Conservation (phyloP, 1,140 invertebrate species). For the Trichoplusia ni region DNA sequence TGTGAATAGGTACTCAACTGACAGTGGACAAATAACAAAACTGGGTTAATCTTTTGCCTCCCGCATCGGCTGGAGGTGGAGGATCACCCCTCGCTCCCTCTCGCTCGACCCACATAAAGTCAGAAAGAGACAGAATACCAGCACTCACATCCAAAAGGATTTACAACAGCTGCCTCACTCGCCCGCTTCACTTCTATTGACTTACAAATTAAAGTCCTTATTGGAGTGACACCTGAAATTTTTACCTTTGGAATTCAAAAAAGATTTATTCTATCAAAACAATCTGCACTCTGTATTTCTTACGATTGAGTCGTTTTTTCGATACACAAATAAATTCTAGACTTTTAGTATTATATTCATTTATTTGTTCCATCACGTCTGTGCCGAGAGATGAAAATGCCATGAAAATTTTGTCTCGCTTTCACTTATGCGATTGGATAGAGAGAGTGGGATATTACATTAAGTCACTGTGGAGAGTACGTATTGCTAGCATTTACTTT, state of each 20-base stretch:
- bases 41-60: conserved; percentile 81
- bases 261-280: conserved; percentile 59
- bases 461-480: conserved; percentile 58
- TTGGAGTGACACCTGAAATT: conserved; percentile 51
- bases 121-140: conserved; percentile 59
- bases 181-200: conserved; percentile 36
- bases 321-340: conserved; percentile 47
- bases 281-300: conserved; percentile 60
- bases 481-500: conserved; percentile 58
- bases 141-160: conserved; percentile 49
- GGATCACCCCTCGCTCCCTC: conserved; percentile 59
- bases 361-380: conserved; percentile 76
- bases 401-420: conserved; percentile 68
- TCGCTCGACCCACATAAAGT: conserved; percentile 57
- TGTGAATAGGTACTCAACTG: conserved; percentile 80
- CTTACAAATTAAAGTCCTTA: conserved; percentile 41
- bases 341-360: conserved; percentile 77
- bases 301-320: conserved; percentile 59
- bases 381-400: conserved; percentile 74
- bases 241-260: conserved; percentile 74
- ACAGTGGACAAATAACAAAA: conserved; percentile 81
- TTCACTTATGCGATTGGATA: conserved; percentile 58
- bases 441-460: conserved; percentile 57
- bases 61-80: conserved; percentile 63
- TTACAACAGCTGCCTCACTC: conserved; percentile 31